Percentiles rank a stretch among this genome's conserved stretches.
Conservation (phyloP, 64 coral and sea anemone species). For the Porites lutea region DNA sequence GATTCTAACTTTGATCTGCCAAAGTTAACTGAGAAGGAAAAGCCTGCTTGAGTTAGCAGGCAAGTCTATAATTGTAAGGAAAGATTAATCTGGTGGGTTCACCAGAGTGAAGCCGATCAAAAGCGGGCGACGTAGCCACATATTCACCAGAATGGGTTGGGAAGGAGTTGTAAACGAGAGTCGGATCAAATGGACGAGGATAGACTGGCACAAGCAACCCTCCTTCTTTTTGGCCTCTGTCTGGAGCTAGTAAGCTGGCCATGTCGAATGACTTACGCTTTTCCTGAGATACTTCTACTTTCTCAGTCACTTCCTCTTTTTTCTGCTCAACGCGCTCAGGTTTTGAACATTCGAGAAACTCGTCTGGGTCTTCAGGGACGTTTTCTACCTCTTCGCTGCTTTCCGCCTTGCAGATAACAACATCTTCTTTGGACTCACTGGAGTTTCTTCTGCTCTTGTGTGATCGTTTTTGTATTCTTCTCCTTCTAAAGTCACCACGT, state of each 20-base stretch:
- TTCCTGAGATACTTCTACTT: slow-evolving; percentile 23
- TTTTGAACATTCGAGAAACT: slow-evolving; percentile 9
- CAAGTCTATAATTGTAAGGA: slow-evolving; percentile 41
- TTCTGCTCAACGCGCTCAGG: slow-evolving; percentile 20
- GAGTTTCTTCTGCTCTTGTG: slow-evolving; percentile 35
- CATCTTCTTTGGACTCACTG: slow-evolving; percentile 34
- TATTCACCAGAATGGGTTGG: slow-evolving; percentile 19
- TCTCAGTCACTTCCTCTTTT: background rate
- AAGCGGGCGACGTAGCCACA: background rate
- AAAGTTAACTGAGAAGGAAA: background rate
- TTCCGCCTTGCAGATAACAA: slow-evolving; percentile 35
- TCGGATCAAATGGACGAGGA: slow-evolving; percentile 11
- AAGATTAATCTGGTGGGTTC: slow-evolving; percentile 22
- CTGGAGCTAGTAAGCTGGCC: slow-evolving; percentile 55
- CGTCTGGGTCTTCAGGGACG: slow-evolving; percentile 3
- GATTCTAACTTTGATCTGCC: background rate
- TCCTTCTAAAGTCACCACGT: slow-evolving; percentile 67
- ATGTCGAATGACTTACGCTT: slow-evolving; percentile 67
- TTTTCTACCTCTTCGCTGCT: slow-evolving; percentile 33
- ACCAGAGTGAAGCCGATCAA: background rate
- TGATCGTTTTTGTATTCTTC: slow-evolving; percentile 58
- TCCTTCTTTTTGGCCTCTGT: slow-evolving; percentile 31
- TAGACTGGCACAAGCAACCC: slow-evolving; percentile 55
- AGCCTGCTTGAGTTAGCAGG: slow-evolving; percentile 23
- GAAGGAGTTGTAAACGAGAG: slow-evolving; percentile 38